A percentile compares a stretch with the other conserved stretches of the same genome.
These are phyloP conservation scores for Neoarius graeffei DNA, from an alignment of 2,113 vertebrate species.

Conservation along the genomic window DNA sequence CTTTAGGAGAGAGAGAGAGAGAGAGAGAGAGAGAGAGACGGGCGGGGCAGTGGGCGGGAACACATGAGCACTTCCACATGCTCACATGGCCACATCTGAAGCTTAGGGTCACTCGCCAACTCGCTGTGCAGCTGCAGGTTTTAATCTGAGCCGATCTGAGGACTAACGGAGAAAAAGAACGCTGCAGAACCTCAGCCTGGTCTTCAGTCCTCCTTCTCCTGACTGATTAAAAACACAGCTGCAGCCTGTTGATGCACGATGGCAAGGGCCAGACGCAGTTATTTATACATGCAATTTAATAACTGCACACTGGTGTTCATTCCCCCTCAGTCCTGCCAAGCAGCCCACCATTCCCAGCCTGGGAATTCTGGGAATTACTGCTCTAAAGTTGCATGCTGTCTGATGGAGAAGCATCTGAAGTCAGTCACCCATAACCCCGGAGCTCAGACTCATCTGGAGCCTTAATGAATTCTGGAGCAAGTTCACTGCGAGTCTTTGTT, in stretches of 20 bases:
- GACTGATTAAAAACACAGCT: constrained; percentile 25
- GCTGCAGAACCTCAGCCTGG: not conserved
- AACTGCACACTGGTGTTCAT: constrained; percentile 16
- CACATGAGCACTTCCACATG: constrained; percentile 73
- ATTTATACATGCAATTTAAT: constrained; percentile 13
- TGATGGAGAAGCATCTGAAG: not conserved
- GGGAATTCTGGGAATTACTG: constrained; percentile 13
- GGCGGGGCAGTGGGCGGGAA: constrained; percentile 59
- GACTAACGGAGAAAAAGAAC: not conserved
- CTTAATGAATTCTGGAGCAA: not conserved
- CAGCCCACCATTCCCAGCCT: constrained; percentile 9
- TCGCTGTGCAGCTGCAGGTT: constrained; percentile 63
- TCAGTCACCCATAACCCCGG: not conserved
- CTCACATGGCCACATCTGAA: constrained; percentile 68
- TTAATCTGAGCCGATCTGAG: constrained; percentile 47
- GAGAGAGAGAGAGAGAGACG: not conserved
- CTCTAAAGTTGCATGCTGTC: not conserved
- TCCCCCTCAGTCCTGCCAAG: not conserved
- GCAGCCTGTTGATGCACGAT: not conserved
- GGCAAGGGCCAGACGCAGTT: not conserved
- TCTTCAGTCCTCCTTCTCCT: constrained; percentile 10
- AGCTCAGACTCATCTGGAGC: not conserved
- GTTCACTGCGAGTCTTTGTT: not conserved
- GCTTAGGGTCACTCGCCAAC: constrained; percentile 64
- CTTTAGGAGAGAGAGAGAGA: not conserved